Evolutionary conservation across 2,797 vertebrate genomes (phyloP), one percentile per base, ranked within the genome.

Genomic region (Acestrorhynchus altus): DNA sequence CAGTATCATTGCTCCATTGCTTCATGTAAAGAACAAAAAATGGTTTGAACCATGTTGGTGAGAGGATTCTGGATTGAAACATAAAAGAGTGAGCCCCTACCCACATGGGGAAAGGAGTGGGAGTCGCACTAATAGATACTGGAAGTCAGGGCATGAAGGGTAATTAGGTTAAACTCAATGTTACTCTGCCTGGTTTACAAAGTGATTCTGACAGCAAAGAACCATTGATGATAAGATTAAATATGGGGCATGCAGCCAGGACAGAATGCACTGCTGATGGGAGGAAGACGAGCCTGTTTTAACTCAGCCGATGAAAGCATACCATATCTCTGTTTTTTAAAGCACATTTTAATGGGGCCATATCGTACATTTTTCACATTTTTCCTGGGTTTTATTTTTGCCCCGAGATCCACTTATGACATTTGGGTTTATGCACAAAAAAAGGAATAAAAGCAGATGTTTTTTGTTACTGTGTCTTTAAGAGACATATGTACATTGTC

Each of bases 151-250:
- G 59, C 42, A 81, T 79, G 61, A 72, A 64, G 65, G 31, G 63
- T 80, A 86, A 86, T 87, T 83, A 83, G 80, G 79, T 83, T 75
- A 76, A 51, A 78, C 72, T 84, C 76, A 52, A 65, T 83, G 79
- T 46, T 74, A 52, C 67, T 76, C 74, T 79, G 63, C 65, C 66
- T 78, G 46, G 39, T 82, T 81, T 80, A 75, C 74, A 80, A 84
- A 83, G 76, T 63, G 24, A 81, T 66, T 83, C 83, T 83, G 83
- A 85, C 86, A 86, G 75, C 51, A 78, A 72, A 80, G 56, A 46
- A 70, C 74, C 80, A 81, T 63, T 68, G 59, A 82, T 73, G 47
- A 82, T 83, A 77, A 78, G 72, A 84, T 84, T 85, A 77, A 81
- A 76, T 59, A 71, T 67, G 42, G 20, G 71, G 63, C 72, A 69